Evolutionary conservation across 35 echinoderm and acorn worm species (phyloP).

Genomic region (Heliocidaris erythrogramma): DNA sequence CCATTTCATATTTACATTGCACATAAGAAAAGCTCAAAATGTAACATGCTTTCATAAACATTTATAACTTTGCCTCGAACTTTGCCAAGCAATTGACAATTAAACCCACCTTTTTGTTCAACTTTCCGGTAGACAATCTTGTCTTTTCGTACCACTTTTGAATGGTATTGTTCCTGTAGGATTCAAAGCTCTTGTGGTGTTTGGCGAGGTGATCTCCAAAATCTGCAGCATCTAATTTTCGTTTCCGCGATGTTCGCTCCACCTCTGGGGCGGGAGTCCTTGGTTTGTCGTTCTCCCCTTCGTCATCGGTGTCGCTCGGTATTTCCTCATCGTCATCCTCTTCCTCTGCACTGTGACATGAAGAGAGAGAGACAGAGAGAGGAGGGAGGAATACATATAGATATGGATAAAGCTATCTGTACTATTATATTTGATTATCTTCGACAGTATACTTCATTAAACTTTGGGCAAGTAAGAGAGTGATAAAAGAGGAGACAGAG

Average conservation of each 20-base stretch:
- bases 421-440: no score
- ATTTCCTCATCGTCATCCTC: slow-evolving; percentile 62
- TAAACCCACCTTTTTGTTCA: slow-evolving; percentile 61
- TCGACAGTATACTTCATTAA: no score
- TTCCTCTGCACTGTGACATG: neutral
- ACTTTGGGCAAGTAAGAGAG: neutral
- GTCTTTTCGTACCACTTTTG: slow-evolving; percentile 89
- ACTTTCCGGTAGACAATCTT: slow-evolving; percentile 62
- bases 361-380: neutral
- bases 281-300: slow-evolving; percentile 3
- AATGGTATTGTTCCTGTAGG: slow-evolving; percentile 61
- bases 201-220: slow-evolving; percentile 69
- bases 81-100: neutral
- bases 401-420: neutral
- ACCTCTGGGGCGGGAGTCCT: neutral
- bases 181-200: slow-evolving; percentile 72
- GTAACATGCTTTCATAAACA: neutral
- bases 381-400: neutral
- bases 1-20: no score
- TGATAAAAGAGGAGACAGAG: neutral
- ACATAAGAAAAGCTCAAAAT: neutral
- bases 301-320: slow-evolving; percentile 56
- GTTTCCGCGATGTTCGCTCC: slow-evolving; percentile 22
- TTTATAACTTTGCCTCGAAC: neutral
- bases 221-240: slow-evolving; percentile 46